These are phyloP conservation scores for Hydropsyche betteni DNA, from an alignment of 2,888 invertebrate genomes.

Conservation along the genomic window DNA sequence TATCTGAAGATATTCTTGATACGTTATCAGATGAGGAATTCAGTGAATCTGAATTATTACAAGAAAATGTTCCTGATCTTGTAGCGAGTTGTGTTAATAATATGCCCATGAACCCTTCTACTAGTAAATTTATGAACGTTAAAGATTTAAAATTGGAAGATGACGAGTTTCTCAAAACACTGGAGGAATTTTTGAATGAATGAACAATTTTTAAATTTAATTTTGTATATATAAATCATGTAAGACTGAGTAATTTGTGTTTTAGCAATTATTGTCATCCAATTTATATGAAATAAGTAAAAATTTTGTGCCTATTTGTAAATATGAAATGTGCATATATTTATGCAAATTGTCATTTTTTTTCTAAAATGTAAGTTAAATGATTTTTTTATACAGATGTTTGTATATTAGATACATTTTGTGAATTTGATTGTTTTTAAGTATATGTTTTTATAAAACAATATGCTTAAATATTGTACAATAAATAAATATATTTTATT, in stretches of 20 bases:
- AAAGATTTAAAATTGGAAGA: conserved; percentile 52
- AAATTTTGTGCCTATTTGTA: no score
- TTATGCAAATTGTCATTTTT: no score
- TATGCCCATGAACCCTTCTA: neutral
- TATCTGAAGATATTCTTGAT: neutral
- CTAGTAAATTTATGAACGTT: neutral
- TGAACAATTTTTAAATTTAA: conserved; percentile 46
- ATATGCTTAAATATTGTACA: no score
- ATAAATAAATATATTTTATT: no score
- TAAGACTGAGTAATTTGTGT: neutral
- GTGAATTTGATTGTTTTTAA: no score
- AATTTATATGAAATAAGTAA: no score
- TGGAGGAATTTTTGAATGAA: conserved; percentile 59
- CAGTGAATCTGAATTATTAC: conserved; percentile 31
- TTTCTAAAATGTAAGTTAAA: no score
- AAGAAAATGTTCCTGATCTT: conserved; percentile 53
- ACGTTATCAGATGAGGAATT: neutral
- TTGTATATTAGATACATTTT: no score
- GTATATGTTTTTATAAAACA: no score
- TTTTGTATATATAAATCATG: neutral
- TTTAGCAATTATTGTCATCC: no score
- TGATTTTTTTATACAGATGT: no score
- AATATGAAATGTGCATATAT: no score
- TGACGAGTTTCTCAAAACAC: conserved; percentile 60
- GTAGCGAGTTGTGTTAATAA: conserved; percentile 50